These are phyloP conservation scores for Lasioglossum albipes DNA, from an alignment of 1,140 invertebrate genomes.

Conservation along the genomic window DNA sequence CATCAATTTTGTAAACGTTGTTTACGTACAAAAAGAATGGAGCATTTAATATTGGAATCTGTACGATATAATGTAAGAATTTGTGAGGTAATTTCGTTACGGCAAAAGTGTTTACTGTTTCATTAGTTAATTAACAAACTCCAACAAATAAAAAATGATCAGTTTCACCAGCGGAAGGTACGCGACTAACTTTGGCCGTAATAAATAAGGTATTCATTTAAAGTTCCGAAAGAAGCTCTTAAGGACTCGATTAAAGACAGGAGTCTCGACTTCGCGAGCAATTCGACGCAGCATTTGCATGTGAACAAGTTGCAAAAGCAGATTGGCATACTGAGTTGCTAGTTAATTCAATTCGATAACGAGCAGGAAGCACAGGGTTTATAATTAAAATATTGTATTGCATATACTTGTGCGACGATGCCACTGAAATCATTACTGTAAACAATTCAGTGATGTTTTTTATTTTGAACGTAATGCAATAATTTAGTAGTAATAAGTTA, in stretches of 20 bases:
- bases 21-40: not conserved
- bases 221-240: conserved; percentile 12
- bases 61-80: not conserved
- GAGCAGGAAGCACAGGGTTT: not conserved
- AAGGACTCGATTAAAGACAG: conserved; percentile 4
- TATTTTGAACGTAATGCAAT: not conserved
- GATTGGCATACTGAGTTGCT: not conserved
- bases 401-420: no score
- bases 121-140: conserved; percentile 2
- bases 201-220: conserved; percentile 3
- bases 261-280: not conserved
- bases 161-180: not conserved
- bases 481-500: no score
- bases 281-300: conserved; percentile 6
- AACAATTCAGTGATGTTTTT: not conserved
- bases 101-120: not conserved
- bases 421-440: no score
- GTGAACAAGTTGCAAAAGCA: conserved; percentile 12
- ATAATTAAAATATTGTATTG: not conserved
- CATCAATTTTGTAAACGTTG: not conserved
- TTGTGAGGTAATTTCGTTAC: not conserved
- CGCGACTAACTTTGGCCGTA: not conserved
- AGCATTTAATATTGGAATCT: not conserved
- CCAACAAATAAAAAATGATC: not conserved
- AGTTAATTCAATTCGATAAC: conserved; percentile 9